Evolutionary conservation across 2,888 invertebrate species (phyloP).

Genomic region (Epistrophe grossulariae): DNA sequence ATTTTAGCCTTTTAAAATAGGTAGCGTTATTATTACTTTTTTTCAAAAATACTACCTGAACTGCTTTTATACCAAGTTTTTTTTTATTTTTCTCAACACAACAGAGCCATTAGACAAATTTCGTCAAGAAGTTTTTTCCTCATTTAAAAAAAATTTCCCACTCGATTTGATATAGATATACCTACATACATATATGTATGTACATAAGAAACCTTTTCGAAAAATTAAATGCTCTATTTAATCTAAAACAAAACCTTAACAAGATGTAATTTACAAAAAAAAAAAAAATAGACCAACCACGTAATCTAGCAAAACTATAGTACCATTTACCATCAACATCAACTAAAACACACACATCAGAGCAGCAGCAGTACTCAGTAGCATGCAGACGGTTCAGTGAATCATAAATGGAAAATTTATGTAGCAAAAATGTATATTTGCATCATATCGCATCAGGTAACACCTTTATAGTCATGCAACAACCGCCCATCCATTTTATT

Average conservation of each 20-base stretch:
- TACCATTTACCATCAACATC: constrained; percentile 2
- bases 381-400: constrained; percentile 58
- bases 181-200: too few relatives aligned
- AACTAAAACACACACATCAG: background rate
- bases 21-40: too few relatives aligned
- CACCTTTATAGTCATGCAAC: constrained; percentile 71
- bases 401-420: constrained; percentile 56
- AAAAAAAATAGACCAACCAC: constrained; percentile 45
- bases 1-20: too few relatives aligned
- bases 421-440: constrained; percentile 54
- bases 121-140: background rate
- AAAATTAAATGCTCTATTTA: constrained; percentile 70
- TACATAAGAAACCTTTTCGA: constrained; percentile 33
- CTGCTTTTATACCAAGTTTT: too few relatives aligned
- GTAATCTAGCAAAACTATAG: constrained; percentile 42
- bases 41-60: too few relatives aligned
- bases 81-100: too few relatives aligned
- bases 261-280: too few relatives aligned
- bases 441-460: constrained; percentile 69
- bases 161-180: too few relatives aligned
- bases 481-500: constrained; percentile 64
- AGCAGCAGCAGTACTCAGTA: too few relatives aligned
- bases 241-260: constrained; percentile 17
- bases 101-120: background rate
- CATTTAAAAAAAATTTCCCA: background rate